Conservation (phyloP, 1,140 invertebrate species). For the Microplitis mediator region DNA sequence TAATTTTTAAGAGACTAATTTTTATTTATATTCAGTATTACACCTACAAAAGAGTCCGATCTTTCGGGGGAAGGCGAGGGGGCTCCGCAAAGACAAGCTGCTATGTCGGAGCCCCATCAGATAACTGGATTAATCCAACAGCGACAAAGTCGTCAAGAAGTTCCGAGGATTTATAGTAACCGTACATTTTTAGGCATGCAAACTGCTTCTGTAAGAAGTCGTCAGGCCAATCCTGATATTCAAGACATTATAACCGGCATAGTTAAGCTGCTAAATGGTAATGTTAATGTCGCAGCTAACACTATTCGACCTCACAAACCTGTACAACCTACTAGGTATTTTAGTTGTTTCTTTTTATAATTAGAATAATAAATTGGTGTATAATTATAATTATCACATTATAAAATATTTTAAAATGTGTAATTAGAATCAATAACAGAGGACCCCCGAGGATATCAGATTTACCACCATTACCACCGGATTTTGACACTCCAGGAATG, state of each 20-base stretch:
- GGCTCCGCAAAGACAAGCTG: slow-evolving; percentile 70
- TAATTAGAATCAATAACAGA: slow-evolving; percentile 82
- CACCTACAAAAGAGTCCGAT: slow-evolving; percentile 43
- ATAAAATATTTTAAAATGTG: not conserved
- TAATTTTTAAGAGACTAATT: not conserved
- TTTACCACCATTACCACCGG: slow-evolving; percentile 68
- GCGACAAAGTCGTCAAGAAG: slow-evolving; percentile 52
- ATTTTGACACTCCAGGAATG: slow-evolving; percentile 70
- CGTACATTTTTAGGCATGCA: slow-evolving; percentile 43
- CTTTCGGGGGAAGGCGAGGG: slow-evolving; percentile 73
- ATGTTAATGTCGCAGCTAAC: slow-evolving; percentile 81
- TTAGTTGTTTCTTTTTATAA: not conserved
- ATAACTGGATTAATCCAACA: slow-evolving; percentile 37
- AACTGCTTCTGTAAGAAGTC: slow-evolving; percentile 45
- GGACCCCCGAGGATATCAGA: slow-evolving; percentile 84
- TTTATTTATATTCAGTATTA: slow-evolving; percentile 28
- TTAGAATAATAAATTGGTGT: not conserved
- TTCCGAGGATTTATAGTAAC: slow-evolving; percentile 54
- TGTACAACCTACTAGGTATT: slow-evolving; percentile 53
- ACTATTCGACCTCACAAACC: slow-evolving; percentile 66
- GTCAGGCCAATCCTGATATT: slow-evolving; percentile 78
- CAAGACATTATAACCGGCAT: slow-evolving; percentile 91
- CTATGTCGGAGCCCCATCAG: slow-evolving; percentile 70
- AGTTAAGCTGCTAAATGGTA: slow-evolving; percentile 85
- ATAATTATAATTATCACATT: not conserved